phyloP scores from a whole-genome alignment of 2,797 vertebrate genomes.

The Siniperca scherzeri region DNA sequence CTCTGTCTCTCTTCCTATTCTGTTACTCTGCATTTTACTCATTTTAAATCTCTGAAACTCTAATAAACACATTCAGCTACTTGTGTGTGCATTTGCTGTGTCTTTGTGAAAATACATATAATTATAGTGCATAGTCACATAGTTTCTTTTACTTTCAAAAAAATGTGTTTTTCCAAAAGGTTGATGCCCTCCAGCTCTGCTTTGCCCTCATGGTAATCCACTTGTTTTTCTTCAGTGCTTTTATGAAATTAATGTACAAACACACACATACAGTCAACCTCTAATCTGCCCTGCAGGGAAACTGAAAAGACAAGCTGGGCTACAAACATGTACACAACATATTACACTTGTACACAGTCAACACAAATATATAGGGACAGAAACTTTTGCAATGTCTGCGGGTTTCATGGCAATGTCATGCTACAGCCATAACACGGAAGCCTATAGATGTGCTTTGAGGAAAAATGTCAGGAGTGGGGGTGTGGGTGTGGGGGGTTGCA shows the following conservation, averaged over 20 bases:
- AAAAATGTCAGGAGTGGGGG: conserved; percentile 56
- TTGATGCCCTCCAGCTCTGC: conserved; percentile 50
- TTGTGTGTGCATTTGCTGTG: conserved; percentile 17
- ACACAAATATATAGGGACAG: conserved; percentile 33
- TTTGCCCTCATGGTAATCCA: conserved; percentile 40
- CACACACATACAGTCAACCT: conserved; percentile 7
- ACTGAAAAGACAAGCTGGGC: conserved; percentile 23
- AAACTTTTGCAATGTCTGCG: conserved; percentile 44
- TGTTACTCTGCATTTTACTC: conserved; percentile 43
- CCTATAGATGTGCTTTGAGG: conserved; percentile 66
- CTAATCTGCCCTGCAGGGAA: conserved; percentile 24
- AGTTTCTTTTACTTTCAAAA: conserved; percentile 11
- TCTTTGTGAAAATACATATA: conserved; percentile 14
- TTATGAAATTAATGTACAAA: conserved; percentile 42
- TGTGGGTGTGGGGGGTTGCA: conserved; percentile 29
- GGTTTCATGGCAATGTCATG: conserved; percentile 52
- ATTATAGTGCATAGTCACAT: background rate
- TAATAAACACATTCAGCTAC: conserved; percentile 66
- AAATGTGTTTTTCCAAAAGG: conserved; percentile 35
- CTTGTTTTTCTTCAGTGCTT: conserved; percentile 38
- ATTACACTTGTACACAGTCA: conserved; percentile 10
- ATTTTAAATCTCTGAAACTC: conserved; percentile 62
- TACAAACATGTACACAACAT: conserved; percentile 12
- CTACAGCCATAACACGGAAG: conserved; percentile 45
- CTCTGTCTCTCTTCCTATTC: conserved; percentile 11